Percentiles rank a stretch among this genome's conserved stretches.
Evolutionary conservation across 2,888 invertebrate species (phyloP).

Genomic region (Idaea dimidiata): DNA sequence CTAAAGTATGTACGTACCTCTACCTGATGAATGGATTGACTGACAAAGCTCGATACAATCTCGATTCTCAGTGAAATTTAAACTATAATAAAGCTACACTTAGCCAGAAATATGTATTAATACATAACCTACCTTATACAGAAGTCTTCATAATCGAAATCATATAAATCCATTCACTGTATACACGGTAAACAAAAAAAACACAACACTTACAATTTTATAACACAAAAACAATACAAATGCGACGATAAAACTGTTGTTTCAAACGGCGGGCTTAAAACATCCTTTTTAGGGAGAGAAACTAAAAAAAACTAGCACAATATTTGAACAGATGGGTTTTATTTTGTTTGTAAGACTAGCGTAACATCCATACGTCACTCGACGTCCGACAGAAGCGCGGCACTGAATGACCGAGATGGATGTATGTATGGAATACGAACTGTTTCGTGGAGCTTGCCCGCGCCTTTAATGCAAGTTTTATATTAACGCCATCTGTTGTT

Average conservation of each 20-base stretch:
- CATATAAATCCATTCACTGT: slow-evolving; percentile 74
- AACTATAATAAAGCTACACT: slow-evolving; percentile 37
- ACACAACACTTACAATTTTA: slow-evolving; percentile 52
- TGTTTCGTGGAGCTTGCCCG: slow-evolving; percentile 45
- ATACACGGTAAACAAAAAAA: slow-evolving; percentile 64
- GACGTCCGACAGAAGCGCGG: slow-evolving; percentile 25
- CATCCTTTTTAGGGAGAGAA: slow-evolving; percentile 55
- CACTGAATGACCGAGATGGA: slow-evolving; percentile 35
- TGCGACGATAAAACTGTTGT: slow-evolving; percentile 43
- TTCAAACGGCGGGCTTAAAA: slow-evolving; percentile 46
- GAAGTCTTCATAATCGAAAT: slow-evolving; percentile 67
- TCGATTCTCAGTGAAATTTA: slow-evolving; percentile 17
- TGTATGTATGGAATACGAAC: no score
- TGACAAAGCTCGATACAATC: slow-evolving; percentile 26
- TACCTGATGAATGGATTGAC: slow-evolving; percentile 28
- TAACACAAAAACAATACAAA: slow-evolving; percentile 61
- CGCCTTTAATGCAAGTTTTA: slow-evolving; percentile 51
- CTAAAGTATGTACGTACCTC: slow-evolving; percentile 24
- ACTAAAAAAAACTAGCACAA: slow-evolving; percentile 70
- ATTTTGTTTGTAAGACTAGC: slow-evolving; percentile 46
- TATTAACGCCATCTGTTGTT: slow-evolving; percentile 49
- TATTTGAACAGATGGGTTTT: slow-evolving; percentile 73
- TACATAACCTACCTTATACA: slow-evolving; percentile 45
- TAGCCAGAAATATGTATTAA: slow-evolving; percentile 14
- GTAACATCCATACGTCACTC: slow-evolving; percentile 43